Percentiles rank a stretch among this genome's conserved stretches.
Evolutionary conservation across 2,888 invertebrate species (phyloP).

Genomic region (Crematogaster levior): DNA sequence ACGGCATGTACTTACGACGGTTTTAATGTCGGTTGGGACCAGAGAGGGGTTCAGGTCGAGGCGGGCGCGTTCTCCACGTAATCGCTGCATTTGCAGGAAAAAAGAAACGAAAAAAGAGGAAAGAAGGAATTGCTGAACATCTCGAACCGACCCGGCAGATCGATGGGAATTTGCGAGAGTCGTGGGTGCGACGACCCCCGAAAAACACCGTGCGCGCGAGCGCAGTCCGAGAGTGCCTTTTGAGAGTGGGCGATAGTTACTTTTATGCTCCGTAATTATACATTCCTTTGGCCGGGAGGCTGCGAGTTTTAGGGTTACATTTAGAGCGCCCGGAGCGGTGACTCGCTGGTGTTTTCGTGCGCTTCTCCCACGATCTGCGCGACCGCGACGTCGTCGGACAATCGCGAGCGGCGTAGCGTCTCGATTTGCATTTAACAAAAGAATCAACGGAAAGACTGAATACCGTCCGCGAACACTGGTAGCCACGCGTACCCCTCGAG

Average conservation of each 20-base stretch:
- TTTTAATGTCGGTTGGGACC: conserved; percentile 67
- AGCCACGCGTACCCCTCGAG: not conserved
- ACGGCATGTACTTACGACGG: conserved; percentile 60
- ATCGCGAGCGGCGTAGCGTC: not conserved
- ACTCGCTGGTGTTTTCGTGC: conserved; percentile 62
- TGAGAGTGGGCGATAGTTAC: conserved; percentile 83
- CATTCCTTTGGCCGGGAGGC: conserved; percentile 79
- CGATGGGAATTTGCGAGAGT: conserved; percentile 82
- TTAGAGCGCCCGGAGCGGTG: conserved; percentile 71
- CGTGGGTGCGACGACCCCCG: conserved; percentile 81
- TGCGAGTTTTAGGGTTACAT: conserved; percentile 80
- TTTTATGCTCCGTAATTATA: conserved; percentile 86
- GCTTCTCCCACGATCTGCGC: conserved; percentile 76
- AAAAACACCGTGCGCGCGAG: conserved; percentile 61
- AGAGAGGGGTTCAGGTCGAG: conserved; percentile 17
- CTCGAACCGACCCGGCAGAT: conserved; percentile 71
- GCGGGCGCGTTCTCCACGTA: conserved; percentile 64
- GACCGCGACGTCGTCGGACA: not conserved
- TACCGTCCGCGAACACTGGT: not conserved
- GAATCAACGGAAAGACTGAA: not conserved
- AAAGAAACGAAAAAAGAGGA: conserved; percentile 18
- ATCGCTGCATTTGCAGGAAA: conserved; percentile 62
- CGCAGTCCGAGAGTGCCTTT: conserved; percentile 61
- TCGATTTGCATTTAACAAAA: not conserved
- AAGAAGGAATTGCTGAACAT: conserved; percentile 51